Percentiles rank a stretch among this genome's conserved stretches.
phyloP scores from a whole-genome alignment of 1,140 invertebrate genomes.

The Geopemphigus sp. region DNA sequence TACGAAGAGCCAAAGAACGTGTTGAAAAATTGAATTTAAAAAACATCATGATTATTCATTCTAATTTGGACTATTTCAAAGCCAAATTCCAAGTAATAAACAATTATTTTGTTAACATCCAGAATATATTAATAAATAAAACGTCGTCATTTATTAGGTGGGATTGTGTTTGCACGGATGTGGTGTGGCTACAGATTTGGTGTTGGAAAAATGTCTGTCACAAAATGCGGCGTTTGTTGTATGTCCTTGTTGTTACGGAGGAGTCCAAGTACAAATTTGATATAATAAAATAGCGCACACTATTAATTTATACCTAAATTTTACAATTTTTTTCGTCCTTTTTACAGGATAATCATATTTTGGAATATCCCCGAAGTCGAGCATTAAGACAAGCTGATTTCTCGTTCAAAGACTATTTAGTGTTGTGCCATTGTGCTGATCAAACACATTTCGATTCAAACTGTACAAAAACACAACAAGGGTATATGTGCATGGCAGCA shows the following conservation, averaged over 20 bases:
- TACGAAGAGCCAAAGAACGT: conserved; percentile 71
- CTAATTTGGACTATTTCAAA: conserved; percentile 81
- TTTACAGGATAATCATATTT: conserved; percentile 61
- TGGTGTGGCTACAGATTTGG: conserved; percentile 90
- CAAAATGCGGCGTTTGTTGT: conserved; percentile 79
- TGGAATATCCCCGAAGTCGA: conserved; percentile 70
- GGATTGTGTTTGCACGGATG: conserved; percentile 90
- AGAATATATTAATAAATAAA: background rate
- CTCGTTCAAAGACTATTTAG: conserved; percentile 68
- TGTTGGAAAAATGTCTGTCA: conserved; percentile 77
- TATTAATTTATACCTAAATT: background rate
- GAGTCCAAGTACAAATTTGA: conserved; percentile 61
- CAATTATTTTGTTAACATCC: conserved; percentile 27
- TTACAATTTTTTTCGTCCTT: background rate
- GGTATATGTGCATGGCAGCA: conserved; percentile 78
- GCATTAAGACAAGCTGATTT: conserved; percentile 59
- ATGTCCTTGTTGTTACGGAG: conserved; percentile 94
- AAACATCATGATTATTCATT: conserved; percentile 81
- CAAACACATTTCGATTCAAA: conserved; percentile 71
- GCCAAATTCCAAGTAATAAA: conserved; percentile 60
- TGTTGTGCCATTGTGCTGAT: conserved; percentile 83
- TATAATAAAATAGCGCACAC: background rate
- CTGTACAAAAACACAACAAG: conserved; percentile 66
- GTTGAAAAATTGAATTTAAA: conserved; percentile 67
- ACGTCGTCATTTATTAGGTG: conserved; percentile 58